Conservation (phyloP, 2,888 invertebrate genomes). For the Lymantria monacha region DNA sequence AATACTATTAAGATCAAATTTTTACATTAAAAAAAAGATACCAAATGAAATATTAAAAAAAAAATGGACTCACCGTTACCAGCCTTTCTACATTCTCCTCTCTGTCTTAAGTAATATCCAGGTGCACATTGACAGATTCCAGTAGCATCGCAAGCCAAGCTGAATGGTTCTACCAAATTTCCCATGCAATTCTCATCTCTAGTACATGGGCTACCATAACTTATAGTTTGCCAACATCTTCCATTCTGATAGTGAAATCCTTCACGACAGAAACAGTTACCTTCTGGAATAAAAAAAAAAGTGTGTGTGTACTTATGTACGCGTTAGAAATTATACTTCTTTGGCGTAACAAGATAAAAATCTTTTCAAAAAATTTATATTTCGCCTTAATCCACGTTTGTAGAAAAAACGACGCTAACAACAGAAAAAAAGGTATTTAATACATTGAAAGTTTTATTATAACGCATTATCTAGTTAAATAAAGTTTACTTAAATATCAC, state of each 20-base stretch:
- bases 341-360: no score
- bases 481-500: no score
- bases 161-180: constrained; percentile 49
- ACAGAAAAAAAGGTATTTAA: no score
- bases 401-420: no score
- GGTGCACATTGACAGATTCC: constrained; percentile 52
- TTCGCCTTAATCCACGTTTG: no score
- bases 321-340: no score
- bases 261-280: constrained; percentile 51
- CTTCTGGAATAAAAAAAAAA: constrained; percentile 28
- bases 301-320: no score
- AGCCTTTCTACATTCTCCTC: constrained; percentile 64
- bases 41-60: neutral
- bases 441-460: no score
- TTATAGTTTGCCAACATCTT: constrained; percentile 57
- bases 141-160: constrained; percentile 44
- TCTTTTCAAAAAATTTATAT: no score
- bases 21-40: neutral
- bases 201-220: constrained; percentile 46
- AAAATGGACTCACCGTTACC: constrained; percentile 52
- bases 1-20: no score
- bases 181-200: constrained; percentile 58
- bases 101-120: constrained; percentile 60
- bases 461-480: no score
- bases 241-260: constrained; percentile 62